Conservation (phyloP, 2,888 invertebrate genomes). For the Eilema sororculum region DNA sequence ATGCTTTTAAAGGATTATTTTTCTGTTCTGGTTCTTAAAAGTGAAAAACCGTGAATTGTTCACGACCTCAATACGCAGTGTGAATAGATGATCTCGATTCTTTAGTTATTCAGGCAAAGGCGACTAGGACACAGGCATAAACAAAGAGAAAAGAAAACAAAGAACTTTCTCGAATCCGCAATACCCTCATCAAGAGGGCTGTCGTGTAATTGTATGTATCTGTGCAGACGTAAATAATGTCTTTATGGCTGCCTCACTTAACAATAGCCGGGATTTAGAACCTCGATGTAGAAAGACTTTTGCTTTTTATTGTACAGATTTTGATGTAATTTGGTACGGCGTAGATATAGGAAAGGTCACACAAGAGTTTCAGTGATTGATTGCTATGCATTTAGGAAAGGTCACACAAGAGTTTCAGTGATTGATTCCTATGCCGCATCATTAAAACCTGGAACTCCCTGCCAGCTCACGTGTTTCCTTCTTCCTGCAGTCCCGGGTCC, state of each 20-base stretch:
- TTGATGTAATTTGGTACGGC: too few relatives aligned
- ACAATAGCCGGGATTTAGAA: background rate
- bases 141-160: background rate
- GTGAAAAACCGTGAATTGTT: background rate
- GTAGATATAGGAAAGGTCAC: too few relatives aligned
- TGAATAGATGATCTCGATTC: background rate
- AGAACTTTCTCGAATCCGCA: conserved; percentile 1
- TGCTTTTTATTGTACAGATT: too few relatives aligned
- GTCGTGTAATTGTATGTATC: conserved; percentile 12
- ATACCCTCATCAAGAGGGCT: conserved; percentile 15
- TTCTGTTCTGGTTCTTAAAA: background rate
- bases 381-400: too few relatives aligned
- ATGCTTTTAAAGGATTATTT: too few relatives aligned
- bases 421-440: too few relatives aligned
- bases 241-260: background rate
- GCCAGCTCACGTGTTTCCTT: too few relatives aligned
- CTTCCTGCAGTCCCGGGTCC: too few relatives aligned
- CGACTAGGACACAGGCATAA: conserved; percentile 2
- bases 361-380: too few relatives aligned
- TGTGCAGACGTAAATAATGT: conserved; percentile 1
- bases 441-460: too few relatives aligned
- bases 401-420: too few relatives aligned
- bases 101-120: background rate
- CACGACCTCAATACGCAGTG: background rate
- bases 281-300: background rate